Base-by-base conservation (phyloP, 2,888 invertebrate genomes). In the Oscheius myriophilus region DNA sequence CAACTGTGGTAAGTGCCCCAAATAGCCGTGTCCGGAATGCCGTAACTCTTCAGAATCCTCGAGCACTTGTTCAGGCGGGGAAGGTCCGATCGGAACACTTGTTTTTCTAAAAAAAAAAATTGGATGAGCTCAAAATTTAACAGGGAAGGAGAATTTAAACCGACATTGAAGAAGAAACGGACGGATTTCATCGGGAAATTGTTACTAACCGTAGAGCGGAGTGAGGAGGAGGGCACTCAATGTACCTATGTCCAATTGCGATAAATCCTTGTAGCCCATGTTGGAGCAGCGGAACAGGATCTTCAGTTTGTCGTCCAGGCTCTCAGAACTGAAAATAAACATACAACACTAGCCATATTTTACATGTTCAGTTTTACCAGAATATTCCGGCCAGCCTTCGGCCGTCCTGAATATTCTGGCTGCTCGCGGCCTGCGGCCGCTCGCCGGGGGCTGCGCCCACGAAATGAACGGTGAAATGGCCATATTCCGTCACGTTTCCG, bases 241-340 rank as follows among this genome's bases (percentile, higher is more conserved):
- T 2, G 69, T 62, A 1, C 63, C 57, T 1, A 51, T 65, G 23
- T 76, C 74, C 46, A 78, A 53, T 18, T 53, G 58, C 11, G 74
- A 71, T 53, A 80, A 64, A 54, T 80, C 63, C 21, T 63, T 69
- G 53, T 81, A 81, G 7, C 81, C 81, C 46, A 80, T 58, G 12
- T 52, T 65, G 0, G 69, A 53, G 18, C 69, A 63, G 4, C 78
- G 72, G 54, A 70, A 81, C 11, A 81, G 57, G 23, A 73, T 71
- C 39, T 73, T 67, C 1, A 79, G 68, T 3, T 77, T 71, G 14
- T 72, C 71, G 12, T 74, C 54, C 6, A 74, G 11, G 52, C 69
- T 52, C 6, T 55, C 46, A 23, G 63, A 70, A 9, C 78, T 80
- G 43, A 49, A 77, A 67, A 52, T 23, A 33, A 3, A 33, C 3